phyloP scores from a whole-genome alignment of 2,113 vertebrate genomes.

The Pedionomus torquatus region DNA sequence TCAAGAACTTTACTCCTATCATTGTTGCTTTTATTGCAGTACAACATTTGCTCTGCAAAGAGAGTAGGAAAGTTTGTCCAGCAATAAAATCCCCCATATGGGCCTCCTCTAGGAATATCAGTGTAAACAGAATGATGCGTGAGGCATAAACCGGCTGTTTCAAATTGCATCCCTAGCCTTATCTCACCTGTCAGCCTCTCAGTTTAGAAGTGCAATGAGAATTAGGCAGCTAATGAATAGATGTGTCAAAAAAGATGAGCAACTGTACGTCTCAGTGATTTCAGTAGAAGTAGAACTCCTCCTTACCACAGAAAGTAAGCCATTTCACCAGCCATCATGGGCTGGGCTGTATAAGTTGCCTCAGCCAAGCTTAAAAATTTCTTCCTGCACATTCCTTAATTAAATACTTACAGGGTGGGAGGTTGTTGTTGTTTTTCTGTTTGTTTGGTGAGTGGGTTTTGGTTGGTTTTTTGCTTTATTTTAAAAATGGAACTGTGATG shows the following conservation, averaged over 20 bases:
- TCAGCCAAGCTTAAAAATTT: neutral
- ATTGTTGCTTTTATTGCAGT: neutral
- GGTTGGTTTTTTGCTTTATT: neutral
- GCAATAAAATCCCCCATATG: neutral
- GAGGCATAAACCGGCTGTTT: neutral
- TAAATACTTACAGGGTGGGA: neutral
- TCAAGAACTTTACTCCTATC: neutral
- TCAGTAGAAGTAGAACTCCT: neutral
- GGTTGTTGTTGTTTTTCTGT: neutral
- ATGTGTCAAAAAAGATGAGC: neutral
- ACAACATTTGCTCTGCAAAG: neutral
- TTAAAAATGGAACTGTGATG: neutral
- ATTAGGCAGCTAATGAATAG: neutral
- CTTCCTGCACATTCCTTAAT: neutral
- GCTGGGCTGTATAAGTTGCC: neutral
- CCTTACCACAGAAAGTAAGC: neutral
- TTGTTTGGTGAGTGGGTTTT: too few species aligned
- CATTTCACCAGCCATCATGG: neutral
- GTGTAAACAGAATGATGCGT: rapidly evolving
- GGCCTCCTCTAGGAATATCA: neutral
- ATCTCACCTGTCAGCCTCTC: neutral
- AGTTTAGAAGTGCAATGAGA: neutral
- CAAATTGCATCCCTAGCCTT: neutral
- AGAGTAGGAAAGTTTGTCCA: neutral
- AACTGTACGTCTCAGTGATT: neutral